Evolutionary conservation across 2,888 invertebrate species (phyloP).

Genomic region (Drosophila quinaria): DNA sequence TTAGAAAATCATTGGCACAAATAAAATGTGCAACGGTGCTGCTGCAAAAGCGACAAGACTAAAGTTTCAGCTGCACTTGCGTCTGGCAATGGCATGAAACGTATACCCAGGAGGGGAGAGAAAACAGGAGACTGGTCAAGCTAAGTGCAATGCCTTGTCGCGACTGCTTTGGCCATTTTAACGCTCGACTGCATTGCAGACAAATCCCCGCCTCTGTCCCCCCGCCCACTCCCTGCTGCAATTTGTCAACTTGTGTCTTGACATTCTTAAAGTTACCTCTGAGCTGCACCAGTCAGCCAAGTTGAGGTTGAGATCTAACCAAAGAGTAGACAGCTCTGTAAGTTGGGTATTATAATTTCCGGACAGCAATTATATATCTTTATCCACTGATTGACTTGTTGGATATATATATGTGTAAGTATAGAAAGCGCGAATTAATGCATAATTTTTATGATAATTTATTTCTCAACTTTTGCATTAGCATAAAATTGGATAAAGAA

Average conservation of each 20-base stretch:
- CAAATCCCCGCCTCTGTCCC: neutral
- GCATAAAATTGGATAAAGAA: constrained; percentile 53
- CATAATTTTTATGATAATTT: constrained; percentile 21
- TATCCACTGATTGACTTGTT: constrained; percentile 40
- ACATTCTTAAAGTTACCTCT: constrained; percentile 65
- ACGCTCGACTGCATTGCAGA: constrained; percentile 45
- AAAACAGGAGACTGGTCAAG: constrained; percentile 59
- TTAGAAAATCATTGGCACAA: constrained; percentile 78
- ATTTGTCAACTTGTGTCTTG: constrained; percentile 61
- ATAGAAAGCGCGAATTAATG: neutral
- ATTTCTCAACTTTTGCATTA: constrained; percentile 54
- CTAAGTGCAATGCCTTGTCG: constrained; percentile 77
- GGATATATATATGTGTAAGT: neutral
- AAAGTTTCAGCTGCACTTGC: constrained; percentile 49
- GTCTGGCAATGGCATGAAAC: constrained; percentile 44
- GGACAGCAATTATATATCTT: constrained; percentile 48
- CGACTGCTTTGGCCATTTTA: constrained; percentile 61
- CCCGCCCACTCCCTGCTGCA: constrained; percentile 24
- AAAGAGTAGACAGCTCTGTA: constrained; percentile 32
- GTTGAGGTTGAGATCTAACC: constrained; percentile 20
- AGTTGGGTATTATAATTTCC: constrained; percentile 51
- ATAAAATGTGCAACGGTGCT: constrained; percentile 62
- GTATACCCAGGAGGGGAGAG: neutral
- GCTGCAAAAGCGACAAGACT: constrained; percentile 36
- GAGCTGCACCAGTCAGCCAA: constrained; percentile 56